Evolutionary conservation across 2,797 vertebrate species (phyloP).

Genomic region (Distichodus sexfasciatus): DNA sequence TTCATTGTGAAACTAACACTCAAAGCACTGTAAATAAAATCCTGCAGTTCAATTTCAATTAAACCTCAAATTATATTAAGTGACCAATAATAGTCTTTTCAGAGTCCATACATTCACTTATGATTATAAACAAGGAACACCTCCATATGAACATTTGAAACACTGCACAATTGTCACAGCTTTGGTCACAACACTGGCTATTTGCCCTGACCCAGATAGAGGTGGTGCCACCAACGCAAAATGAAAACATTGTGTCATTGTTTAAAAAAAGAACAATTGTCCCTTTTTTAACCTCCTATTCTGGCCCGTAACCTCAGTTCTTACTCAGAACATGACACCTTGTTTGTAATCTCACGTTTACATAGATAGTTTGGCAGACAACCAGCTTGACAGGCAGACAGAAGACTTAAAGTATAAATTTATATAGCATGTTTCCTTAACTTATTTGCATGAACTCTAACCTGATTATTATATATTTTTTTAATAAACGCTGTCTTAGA

Average conservation of each 20-base stretch:
- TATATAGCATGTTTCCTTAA: too few species aligned
- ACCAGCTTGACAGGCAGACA: too few species aligned
- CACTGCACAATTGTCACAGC: background rate
- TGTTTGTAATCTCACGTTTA: background rate
- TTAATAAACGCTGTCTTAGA: background rate
- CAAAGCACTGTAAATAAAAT: too few species aligned
- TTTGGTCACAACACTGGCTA: background rate
- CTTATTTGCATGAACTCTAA: too few species aligned
- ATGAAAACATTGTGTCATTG: slow-evolving; percentile 32
- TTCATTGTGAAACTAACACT: too few species aligned
- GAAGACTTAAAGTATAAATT: too few species aligned
- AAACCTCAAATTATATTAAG: too few species aligned
- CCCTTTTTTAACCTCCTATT: slow-evolving; percentile 8
- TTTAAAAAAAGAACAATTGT: slow-evolving; percentile 25
- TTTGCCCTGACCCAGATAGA: slow-evolving; percentile 27
- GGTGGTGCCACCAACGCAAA: background rate
- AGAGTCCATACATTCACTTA: too few species aligned
- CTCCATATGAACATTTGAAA: background rate
- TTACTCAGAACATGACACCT: background rate
- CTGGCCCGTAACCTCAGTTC: slow-evolving; percentile 16
- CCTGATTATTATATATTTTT: too few species aligned
- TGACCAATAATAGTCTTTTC: too few species aligned
- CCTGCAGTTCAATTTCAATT: too few species aligned
- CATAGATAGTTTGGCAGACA: background rate
- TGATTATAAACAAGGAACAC: too few species aligned